Evolutionary conservation across 2,888 invertebrate species (phyloP), one percentile per base, ranked within the genome.

Genomic region (Pandemis cinnamomeana): DNA sequence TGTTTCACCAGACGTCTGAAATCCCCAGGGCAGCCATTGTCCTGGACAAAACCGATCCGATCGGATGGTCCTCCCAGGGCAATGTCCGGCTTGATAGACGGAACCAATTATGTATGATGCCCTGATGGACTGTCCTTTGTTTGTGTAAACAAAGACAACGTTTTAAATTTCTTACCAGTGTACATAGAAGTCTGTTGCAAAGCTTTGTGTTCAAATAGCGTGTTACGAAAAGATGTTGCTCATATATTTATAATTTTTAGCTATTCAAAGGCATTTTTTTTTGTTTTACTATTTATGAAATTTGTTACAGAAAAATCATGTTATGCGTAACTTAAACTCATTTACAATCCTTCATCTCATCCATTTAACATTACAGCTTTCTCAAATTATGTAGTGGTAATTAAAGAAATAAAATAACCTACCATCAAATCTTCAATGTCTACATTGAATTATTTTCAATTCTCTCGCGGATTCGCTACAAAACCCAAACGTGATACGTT

Each of bases 11-110:
- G 79, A 80, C 78, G 76, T 78, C 77, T 75, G 80, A 80, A 76
- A 77, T 81, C 84, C 77, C 85, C 41, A 66, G 81, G 80, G 84
- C 71, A 74, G 73, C 81, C 61, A 86, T 86, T 86, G 86, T 86
- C 78, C 78, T 80, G 80, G 78, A 77, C 79, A 75, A 78, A 81
- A 77, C 80, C 80, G 81, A 82, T 78, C 67, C 41, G 67, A 41
- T 67, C 67, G 79, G 77, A 79, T 80, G 81, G 84, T 86, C 78
- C 79, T 79, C 77, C 78, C 80, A 78, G 84, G 79, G 80, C 80
- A 79, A 82, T 80, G 71, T 78, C 71, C 76, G 78, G 73, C 67
- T 73, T 63, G 75, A 71, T 74, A 44, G 66, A 7, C 51, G 60
- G 53, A 63, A 75, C 75, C 67, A 74, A 71, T 75, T 67, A 71